phyloP scores from a whole-genome alignment of 1,140 invertebrate genomes.

The Apis dorsata region DNA sequence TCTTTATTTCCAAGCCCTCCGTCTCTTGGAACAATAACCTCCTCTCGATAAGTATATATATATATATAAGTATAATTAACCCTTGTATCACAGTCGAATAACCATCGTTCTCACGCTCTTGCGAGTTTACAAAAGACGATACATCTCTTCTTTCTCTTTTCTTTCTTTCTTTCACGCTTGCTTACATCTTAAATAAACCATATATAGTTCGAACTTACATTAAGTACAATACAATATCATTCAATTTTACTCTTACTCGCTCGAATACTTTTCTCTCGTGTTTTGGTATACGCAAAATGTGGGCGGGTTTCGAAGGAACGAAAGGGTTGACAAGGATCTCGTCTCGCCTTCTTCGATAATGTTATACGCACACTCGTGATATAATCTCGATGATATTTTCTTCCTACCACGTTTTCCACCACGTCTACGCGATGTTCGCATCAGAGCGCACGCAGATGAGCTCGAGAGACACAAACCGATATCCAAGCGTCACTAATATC shows the following conservation, averaged over 20 bases:
- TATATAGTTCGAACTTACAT: no score
- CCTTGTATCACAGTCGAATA: constrained; percentile 55
- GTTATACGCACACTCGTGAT: not conserved
- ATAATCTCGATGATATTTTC: not conserved
- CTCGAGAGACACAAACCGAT: constrained; percentile 15
- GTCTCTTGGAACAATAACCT: constrained; percentile 10
- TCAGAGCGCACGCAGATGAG: constrained; percentile 12
- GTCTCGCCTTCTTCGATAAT: not conserved
- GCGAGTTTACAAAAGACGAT: not conserved
- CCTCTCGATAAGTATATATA: constrained; percentile 3
- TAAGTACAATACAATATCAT: no score
- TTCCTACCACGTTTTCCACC: not conserved
- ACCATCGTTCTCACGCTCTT: constrained; percentile 10
- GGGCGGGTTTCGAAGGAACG: no score
- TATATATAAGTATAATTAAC: constrained; percentile 33
- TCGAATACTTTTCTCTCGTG: no score
- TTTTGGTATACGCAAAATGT: not conserved
- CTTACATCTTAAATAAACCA: no score
- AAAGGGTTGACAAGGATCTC: no score
- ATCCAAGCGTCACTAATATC: constrained; percentile 40
- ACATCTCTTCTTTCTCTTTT: not conserved
- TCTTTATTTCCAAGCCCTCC: constrained; percentile 1
- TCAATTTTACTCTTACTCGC: no score
- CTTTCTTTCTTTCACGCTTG: not conserved
- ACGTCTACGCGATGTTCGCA: not conserved